Evolutionary conservation across 2,113 vertebrate genomes (phyloP).

Genomic region (Megaceryle maxima): DNA sequence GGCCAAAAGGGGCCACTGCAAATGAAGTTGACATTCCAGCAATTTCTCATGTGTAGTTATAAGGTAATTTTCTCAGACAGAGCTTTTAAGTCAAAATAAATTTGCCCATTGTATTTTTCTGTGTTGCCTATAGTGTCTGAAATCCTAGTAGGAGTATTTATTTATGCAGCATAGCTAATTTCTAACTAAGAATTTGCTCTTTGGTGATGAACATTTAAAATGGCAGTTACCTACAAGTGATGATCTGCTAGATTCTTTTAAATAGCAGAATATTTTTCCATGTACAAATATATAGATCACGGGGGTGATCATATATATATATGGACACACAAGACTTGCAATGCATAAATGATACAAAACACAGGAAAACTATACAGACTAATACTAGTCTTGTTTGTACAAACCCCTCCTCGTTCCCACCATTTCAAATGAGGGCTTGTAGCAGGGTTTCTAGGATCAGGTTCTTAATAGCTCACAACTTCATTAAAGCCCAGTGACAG

Average conservation of each 20-base stretch:
- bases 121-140: not conserved
- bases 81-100: conserved; percentile 64
- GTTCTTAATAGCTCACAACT: conserved; percentile 40
- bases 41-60: conserved; percentile 71
- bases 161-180: not conserved
- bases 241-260: not conserved
- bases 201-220: conserved; percentile 7
- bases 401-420: conserved; percentile 7
- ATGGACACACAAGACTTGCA: not conserved
- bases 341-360: not conserved
- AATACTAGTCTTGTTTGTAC: not conserved
- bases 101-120: conserved; percentile 58
- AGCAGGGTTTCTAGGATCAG: conserved; percentile 44
- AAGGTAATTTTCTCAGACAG: conserved; percentile 65
- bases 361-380: not conserved
- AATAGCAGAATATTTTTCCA: not conserved
- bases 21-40: conserved; percentile 76
- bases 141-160: conserved; percentile 3
- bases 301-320: no score
- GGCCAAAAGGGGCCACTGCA: conserved; percentile 78
- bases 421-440: not conserved
- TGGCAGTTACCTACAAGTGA: not conserved
- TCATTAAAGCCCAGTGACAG: conserved; percentile 39
- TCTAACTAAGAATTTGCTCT: not conserved
- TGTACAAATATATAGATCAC: not conserved